These are phyloP conservation scores for Meloidogyne floridensis DNA, from an alignment of 1,140 invertebrate genomes.

Conservation along the genomic window DNA sequence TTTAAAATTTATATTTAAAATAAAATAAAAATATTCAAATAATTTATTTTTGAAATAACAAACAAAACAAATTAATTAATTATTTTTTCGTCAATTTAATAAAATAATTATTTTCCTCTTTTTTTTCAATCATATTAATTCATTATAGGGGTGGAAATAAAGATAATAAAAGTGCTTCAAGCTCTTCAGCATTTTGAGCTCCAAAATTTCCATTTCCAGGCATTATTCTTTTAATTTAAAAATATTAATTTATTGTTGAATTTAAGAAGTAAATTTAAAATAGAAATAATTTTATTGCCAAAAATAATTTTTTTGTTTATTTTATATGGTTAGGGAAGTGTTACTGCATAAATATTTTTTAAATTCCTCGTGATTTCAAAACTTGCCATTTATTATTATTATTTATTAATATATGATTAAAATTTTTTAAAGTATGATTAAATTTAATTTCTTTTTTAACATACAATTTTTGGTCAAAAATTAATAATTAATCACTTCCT, in stretches of 20 bases:
- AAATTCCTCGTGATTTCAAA: constrained; percentile 9
- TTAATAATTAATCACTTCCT: too few species aligned
- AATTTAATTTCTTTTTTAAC: too few species aligned
- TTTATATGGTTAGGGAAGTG: not conserved
- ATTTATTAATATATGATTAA: not conserved
- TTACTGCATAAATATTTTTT: constrained; percentile 3
- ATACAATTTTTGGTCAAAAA: too few species aligned
- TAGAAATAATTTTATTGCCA: not conserved
- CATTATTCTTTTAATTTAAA: not conserved
- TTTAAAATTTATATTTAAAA: too few species aligned
- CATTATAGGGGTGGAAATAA: not conserved
- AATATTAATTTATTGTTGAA: not conserved
- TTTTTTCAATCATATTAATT: too few species aligned
- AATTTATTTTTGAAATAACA: too few species aligned
- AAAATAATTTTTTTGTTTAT: not conserved
- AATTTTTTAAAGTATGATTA: too few species aligned
- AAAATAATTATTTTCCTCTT: too few species aligned
- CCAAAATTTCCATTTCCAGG: not conserved
- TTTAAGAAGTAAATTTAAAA: not conserved
- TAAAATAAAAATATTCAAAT: too few species aligned
- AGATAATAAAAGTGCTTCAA: not conserved
- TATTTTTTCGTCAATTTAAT: too few species aligned
- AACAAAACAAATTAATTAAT: too few species aligned
- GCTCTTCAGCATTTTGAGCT: not conserved
- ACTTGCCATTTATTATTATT: not conserved